Conservation (phyloP, 2,888 invertebrate genomes). For the Hirtodrosophila duncani region DNA sequence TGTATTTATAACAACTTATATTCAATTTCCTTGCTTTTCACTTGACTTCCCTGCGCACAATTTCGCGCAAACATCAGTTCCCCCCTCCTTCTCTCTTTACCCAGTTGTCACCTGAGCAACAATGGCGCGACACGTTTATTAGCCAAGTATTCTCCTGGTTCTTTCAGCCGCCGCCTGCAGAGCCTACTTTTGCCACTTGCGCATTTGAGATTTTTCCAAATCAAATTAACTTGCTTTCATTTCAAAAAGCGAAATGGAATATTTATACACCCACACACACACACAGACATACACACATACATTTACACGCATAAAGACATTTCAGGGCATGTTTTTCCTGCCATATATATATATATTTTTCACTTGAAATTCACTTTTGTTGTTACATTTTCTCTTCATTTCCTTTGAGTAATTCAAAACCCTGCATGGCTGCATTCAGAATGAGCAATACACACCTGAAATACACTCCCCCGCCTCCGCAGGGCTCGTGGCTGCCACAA, state of each 20-base stretch:
- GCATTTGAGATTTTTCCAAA: constrained; percentile 53
- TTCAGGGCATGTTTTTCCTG: not conserved
- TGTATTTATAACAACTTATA: constrained; percentile 50
- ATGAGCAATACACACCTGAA: not conserved
- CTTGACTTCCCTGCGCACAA: constrained; percentile 28
- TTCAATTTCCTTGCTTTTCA: constrained; percentile 54
- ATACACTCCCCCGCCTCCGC: constrained; percentile 10
- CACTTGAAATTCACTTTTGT: constrained; percentile 51
- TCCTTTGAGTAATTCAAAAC: constrained; percentile 63
- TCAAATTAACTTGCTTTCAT: constrained; percentile 68
- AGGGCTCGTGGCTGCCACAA: too few relatives aligned
- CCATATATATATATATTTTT: constrained; percentile 16
- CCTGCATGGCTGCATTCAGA: constrained; percentile 26
- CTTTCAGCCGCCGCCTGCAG: not conserved
- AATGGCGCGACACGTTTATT: constrained; percentile 52
- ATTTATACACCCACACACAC: constrained; percentile 33
- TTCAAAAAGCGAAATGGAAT: constrained; percentile 32
- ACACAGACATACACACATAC: too few relatives aligned
- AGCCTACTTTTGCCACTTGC: constrained; percentile 24
- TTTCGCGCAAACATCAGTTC: constrained; percentile 1
- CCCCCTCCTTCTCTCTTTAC: not conserved
- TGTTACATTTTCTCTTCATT: constrained; percentile 56
- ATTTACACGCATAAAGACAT: constrained; percentile 32
- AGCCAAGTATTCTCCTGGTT: constrained; percentile 26
- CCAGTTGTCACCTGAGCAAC: constrained; percentile 47